phyloP scores from a whole-genome alignment of 2,888 invertebrate species.

The Tromatobia lineatoria region DNA sequence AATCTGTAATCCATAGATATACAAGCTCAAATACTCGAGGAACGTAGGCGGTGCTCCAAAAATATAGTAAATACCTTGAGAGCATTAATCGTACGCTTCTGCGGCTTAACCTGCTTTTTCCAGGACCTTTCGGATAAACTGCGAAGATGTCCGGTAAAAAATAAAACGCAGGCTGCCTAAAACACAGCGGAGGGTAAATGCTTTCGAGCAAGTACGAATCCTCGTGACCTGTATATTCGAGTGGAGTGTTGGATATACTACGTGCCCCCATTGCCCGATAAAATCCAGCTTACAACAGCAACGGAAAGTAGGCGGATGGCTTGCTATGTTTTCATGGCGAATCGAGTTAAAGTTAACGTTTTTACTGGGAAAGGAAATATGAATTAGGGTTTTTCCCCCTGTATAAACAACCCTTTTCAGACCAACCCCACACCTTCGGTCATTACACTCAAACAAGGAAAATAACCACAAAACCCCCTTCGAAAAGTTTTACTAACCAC shows the following conservation, averaged over 20 bases:
- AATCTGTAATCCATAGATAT: background rate
- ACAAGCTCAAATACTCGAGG: background rate
- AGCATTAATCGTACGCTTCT: conserved; percentile 3
- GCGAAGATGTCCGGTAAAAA: background rate
- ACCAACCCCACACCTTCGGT: too few species aligned
- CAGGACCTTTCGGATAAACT: background rate
- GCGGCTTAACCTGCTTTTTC: background rate
- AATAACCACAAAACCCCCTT: too few species aligned
- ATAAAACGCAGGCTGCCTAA: background rate
- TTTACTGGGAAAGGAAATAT: too few species aligned
- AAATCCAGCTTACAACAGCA: conserved; percentile 50
- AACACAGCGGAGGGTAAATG: background rate
- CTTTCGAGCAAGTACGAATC: background rate
- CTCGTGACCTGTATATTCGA: background rate
- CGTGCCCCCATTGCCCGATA: conserved; percentile 39
- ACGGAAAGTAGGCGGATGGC: background rate
- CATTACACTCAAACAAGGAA: too few species aligned
- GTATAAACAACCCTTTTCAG: too few species aligned
- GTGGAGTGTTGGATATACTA: conserved; percentile 14
- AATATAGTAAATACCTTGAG: background rate
- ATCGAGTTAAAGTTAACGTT: conserved; percentile 15
- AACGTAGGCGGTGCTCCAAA: background rate
- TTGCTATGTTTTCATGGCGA: background rate
- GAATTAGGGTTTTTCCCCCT: too few species aligned
- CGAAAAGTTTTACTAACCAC: too few species aligned